Base-by-base conservation (phyloP, 1,140 invertebrate genomes). In the Drosophila watanabei region DNA sequence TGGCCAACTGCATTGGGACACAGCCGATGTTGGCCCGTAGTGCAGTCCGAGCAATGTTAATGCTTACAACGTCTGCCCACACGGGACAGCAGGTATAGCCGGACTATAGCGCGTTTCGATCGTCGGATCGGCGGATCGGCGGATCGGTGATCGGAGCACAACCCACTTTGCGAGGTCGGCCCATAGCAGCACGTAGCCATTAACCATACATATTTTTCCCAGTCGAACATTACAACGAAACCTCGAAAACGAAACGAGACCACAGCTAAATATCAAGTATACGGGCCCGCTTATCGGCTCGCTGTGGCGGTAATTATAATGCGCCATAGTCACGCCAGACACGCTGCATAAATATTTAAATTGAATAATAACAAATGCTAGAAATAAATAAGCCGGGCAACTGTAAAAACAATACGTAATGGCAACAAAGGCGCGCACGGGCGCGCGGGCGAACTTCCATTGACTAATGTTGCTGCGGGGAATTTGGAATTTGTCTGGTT, bases 271-370 rank as follows among this genome's bases (percentile, higher is more conserved):
- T 88, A 66, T 77, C 64, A 79, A 87, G 63, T 87, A 72, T 65
- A 80, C 62, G 48, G 37, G 65, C 33, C 51, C 33, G 61, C 28
- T 52, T 62, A 48, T 57, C 48, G 33, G 62, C 10, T 28, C 39
- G 77, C 52, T 30, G 61, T 37, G 70, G 61, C 59, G 81, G 75
- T 85, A 89, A 89, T 88, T 88, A 88, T 89, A 81, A 88, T 89
- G 81, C 79, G 81, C 61, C 78, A 80, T 63, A 82, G 86, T 90
- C 86, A 89, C 87, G 86, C 79, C 82, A 90, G 87, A 82, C 82
- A 89, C 69, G 86, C 86, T 89, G 86, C 86, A 89, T 90, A 89
- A 89, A 89, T 89, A 89, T 90, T 89, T 79, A 89, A 90, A 90
- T 90, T 73, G 80, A 90, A 90, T 90, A 90, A 90, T 85, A 85